Conservation (phyloP, 2,797 vertebrate genomes). For the Poeciliopsis gracilis region DNA sequence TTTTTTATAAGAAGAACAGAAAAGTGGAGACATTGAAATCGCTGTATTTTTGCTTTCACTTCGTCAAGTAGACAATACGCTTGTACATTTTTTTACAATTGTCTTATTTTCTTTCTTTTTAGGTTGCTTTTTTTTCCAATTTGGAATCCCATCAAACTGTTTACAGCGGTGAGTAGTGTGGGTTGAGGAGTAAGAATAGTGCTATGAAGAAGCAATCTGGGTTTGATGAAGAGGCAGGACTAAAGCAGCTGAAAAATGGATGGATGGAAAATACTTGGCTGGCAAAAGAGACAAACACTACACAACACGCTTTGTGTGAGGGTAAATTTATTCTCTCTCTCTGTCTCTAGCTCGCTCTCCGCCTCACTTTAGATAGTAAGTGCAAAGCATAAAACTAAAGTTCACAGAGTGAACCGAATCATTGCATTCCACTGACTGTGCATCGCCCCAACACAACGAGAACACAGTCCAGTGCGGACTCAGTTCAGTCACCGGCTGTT, state of each 20-base stretch:
- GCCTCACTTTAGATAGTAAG: background rate
- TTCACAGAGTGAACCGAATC: background rate
- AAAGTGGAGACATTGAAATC: background rate
- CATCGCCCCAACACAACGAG: background rate
- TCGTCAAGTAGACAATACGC: constrained; percentile 14
- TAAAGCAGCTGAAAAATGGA: constrained; percentile 62
- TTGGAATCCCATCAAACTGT: constrained; percentile 67
- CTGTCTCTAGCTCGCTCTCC: constrained; percentile 8
- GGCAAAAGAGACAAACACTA: constrained; percentile 37
- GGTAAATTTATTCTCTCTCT: constrained; percentile 29
- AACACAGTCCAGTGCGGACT: background rate
- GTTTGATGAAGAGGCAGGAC: constrained; percentile 64
- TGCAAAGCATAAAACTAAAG: background rate
- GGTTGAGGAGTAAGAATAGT: constrained; percentile 54
- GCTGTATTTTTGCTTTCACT: constrained; percentile 1
- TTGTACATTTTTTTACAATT: constrained; percentile 18
- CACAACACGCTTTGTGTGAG: constrained; percentile 15
- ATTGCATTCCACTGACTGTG: background rate
- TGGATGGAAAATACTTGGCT: constrained; percentile 66
- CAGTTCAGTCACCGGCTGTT: constrained; percentile 11
- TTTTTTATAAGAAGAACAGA: background rate
- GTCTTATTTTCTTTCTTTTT: constrained; percentile 29
- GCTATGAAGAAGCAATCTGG: constrained; percentile 81
- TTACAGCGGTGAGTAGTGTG: constrained; percentile 57
- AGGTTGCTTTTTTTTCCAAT: constrained; percentile 35